phyloP scores from a whole-genome alignment of 2,888 invertebrate genomes.

The Timema cristinae region DNA sequence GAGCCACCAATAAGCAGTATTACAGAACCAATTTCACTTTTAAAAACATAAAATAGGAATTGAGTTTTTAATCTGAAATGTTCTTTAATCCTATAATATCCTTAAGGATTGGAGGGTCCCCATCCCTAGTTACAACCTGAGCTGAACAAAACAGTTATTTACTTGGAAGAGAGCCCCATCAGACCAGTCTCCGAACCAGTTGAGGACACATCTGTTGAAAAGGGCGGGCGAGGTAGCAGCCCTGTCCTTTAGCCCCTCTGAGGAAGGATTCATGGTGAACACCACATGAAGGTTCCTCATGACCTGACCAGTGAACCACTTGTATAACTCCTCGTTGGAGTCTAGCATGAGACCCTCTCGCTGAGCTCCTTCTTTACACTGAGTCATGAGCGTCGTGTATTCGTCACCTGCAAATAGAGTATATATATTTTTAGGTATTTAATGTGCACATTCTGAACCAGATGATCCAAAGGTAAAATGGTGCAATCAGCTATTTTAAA shows the following conservation, averaged over 20 bases:
- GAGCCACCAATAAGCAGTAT: too few species aligned
- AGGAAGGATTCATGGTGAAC: slow-evolving; percentile 99
- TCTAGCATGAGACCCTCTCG: slow-evolving; percentile 98
- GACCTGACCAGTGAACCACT: slow-evolving; percentile 99
- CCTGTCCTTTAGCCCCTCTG: slow-evolving; percentile 95
- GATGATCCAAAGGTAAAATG: too few species aligned
- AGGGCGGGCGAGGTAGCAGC: slow-evolving; percentile 98
- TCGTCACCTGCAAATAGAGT: slow-evolving; percentile 68
- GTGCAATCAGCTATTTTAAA: too few species aligned
- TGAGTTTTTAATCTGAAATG: too few species aligned
- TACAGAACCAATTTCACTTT: too few species aligned
- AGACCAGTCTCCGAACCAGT: slow-evolving; percentile 99
- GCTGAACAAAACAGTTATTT: slow-evolving; percentile 25
- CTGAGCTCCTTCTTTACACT: slow-evolving; percentile 98
- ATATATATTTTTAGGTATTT: too few species aligned
- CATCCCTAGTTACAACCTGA: background rate
- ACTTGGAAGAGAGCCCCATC: slow-evolving; percentile 91
- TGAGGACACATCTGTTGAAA: slow-evolving; percentile 97
- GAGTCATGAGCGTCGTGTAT: slow-evolving; percentile 98
- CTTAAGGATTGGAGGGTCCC: background rate
- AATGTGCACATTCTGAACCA: too few species aligned
- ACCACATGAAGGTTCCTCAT: slow-evolving; percentile 99
- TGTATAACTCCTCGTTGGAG: slow-evolving; percentile 96
- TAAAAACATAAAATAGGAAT: too few species aligned
- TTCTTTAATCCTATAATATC: too few species aligned